Base-by-base conservation (phyloP, 2,888 invertebrate genomes). In the Scaeva pyrastri region DNA sequence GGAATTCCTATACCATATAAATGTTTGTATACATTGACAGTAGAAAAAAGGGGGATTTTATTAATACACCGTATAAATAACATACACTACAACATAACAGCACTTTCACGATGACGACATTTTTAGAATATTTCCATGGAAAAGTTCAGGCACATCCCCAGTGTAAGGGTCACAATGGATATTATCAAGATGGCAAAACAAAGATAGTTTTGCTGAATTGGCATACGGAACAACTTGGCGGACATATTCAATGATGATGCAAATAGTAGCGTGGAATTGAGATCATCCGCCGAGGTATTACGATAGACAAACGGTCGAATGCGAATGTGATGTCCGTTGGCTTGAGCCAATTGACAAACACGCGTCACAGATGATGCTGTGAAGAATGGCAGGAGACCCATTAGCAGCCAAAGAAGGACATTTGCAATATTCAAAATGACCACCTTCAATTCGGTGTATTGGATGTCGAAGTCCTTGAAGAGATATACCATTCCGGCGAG, bases 301-400 rank as follows among this genome's bases (percentile, higher is more conserved):
- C 96, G 96, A 92, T 97, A 96, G 2, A 96, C 95, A 90, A 96
- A 97, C 0, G 97, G 97, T 1, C 96, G 94, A 14, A 95, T 95
- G 71, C 96, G 94, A 68, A 97, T 94, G 91, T 96, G 96, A 91
- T 97, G 97, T 0, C 97, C 97, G 73, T 96, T 95, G 19, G 94
- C 94, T 91, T 95, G 95, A n/a, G 96, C 94, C 88, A 94, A 94
- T 23, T 94, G 94, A 89, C 97, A 97, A 50, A 96, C 95, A 11
- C 94, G 94, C 0, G 96, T 95, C 83, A 97, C 93, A 71, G 96
- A 94, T 0, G 97, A 96, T 19, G 97, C 97, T 95, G 96, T 92
- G 60, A 93, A 93, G 88, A 89, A 92, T 0, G 92, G 92, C 56
- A 90, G 71, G 5, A 91, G 88, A 0, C 91, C 91, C 76, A 91